Percentiles rank a stretch among this genome's conserved stretches.
These are phyloP conservation scores for Pterobdella sp. DNA, from an alignment of 2,888 invertebrate species.

Conservation along the genomic window DNA sequence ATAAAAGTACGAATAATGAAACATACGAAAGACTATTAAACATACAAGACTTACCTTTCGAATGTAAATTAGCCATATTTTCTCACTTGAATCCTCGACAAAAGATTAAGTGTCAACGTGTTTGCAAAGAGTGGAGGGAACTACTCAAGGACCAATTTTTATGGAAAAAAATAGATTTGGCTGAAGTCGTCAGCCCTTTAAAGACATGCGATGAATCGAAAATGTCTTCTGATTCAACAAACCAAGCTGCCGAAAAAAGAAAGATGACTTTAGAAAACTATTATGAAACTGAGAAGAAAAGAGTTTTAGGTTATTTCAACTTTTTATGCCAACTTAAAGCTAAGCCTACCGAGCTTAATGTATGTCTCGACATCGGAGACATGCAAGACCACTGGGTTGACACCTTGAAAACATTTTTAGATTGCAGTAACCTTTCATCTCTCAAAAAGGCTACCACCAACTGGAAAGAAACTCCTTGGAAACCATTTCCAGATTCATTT, in stretches of 20 bases:
- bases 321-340: constrained; percentile 42
- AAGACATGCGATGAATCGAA: background rate
- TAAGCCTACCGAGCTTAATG: constrained; percentile 42
- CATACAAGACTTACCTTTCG: constrained; percentile 44
- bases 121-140: constrained; percentile 44
- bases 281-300: constrained; percentile 43
- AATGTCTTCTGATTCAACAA: background rate
- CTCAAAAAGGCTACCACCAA: constrained; percentile 44
- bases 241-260: constrained; percentile 18
- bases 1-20: too few species aligned
- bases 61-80: constrained; percentile 47
- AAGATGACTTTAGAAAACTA: constrained; percentile 37
- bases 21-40: constrained; percentile 38
- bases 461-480: constrained; percentile 48
- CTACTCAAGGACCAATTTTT: constrained; percentile 42
- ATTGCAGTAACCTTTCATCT: constrained; percentile 39
- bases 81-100: constrained; percentile 43
- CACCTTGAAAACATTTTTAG: constrained; percentile 41
- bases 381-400: constrained; percentile 43
- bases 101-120: constrained; percentile 42
- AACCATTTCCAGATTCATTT: constrained; percentile 41
- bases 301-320: constrained; percentile 42
- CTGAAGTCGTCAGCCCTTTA: constrained; percentile 26
- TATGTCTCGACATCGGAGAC: constrained; percentile 49
- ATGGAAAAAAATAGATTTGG: constrained; percentile 45